These are phyloP conservation scores for Microcebus lehilahytsara DNA, from an alignment of 2,113 vertebrate genomes.

Conservation along the genomic window DNA sequence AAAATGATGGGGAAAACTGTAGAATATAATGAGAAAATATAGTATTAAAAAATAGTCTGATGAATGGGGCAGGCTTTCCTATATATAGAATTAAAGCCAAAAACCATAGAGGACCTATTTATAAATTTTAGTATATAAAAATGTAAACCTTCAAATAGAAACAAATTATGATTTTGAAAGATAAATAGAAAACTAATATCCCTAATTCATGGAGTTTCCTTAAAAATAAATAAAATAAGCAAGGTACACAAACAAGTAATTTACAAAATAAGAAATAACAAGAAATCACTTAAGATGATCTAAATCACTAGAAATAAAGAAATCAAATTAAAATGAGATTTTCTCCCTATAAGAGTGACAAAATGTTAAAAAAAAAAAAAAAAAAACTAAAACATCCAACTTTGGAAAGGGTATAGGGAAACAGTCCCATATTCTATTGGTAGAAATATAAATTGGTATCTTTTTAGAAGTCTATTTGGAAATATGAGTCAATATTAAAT, in stretches of 20 bases:
- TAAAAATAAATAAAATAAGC: neutral
- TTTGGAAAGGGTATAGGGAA: neutral
- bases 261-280: slow-evolving; percentile 8
- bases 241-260: neutral
- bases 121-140: neutral
- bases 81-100: neutral
- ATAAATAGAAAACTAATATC: neutral
- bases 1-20: neutral
- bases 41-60: neutral
- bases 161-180: neutral
- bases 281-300: neutral
- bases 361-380: neutral
- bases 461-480: neutral
- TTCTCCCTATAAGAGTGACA: neutral
- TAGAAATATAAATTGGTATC: neutral
- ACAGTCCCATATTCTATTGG: neutral
- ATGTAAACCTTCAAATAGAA: neutral
- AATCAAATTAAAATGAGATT: slow-evolving; percentile 1
- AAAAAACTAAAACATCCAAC: neutral
- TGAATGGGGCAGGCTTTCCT: neutral
- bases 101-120: neutral
- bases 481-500: neutral
- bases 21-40: neutral
- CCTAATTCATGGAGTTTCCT: neutral
- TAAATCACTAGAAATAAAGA: neutral